Evolutionary conservation across 2,113 vertebrate genomes (phyloP), one percentile per base, ranked within the genome.

Genomic region (Ceratotherium simum): DNA sequence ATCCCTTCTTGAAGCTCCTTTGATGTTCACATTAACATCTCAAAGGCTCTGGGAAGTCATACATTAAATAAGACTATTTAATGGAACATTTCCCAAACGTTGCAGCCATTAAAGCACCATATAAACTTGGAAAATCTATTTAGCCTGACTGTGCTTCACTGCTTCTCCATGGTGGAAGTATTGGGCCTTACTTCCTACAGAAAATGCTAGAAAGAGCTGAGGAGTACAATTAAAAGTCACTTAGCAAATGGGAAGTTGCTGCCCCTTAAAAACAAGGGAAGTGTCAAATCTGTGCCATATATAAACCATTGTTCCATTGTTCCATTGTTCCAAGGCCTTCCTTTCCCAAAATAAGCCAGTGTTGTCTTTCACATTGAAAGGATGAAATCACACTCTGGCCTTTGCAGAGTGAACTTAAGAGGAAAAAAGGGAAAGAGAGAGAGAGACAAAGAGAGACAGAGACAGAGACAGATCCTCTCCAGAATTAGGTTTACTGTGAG

Each of bases 191-290:
- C 33, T 89, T 94, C 94, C 92, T 73, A 29, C 20, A 62, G 70
- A 96, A 97, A 87, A 70, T 87, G 36, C 69, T 70, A 95, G 69
- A 46, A 95, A 92, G 39, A 80, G 29, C 56, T 70, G 46, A 90
- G 56, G 69, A 83, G 48, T 51, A 72, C 51, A 90, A 62, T 79
- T 95, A 78, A 90, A 42, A 94, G 75, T 39, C 83, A 90, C 84
- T 96, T 81, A 88, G n/a, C 54, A 82, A 94, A 87, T 78, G 42
- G 73, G 27, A 79, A 72, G 33, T 42, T 75, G 21, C 42, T 80
- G 25, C 60, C 67, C 64, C 17, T 48, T 58, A 90, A 94, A 92
- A 78, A 69, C 93, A 80, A n/a, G 27, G 70, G 3, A 64, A 78
- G n/a, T 10, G 5, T 54, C 4, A 56, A 42, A 58, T 84, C 3